Evolutionary conservation across 2,113 vertebrate genomes (phyloP), one percentile per base, ranked within the genome.

Genomic region (Tylochromis polylepis): DNA sequence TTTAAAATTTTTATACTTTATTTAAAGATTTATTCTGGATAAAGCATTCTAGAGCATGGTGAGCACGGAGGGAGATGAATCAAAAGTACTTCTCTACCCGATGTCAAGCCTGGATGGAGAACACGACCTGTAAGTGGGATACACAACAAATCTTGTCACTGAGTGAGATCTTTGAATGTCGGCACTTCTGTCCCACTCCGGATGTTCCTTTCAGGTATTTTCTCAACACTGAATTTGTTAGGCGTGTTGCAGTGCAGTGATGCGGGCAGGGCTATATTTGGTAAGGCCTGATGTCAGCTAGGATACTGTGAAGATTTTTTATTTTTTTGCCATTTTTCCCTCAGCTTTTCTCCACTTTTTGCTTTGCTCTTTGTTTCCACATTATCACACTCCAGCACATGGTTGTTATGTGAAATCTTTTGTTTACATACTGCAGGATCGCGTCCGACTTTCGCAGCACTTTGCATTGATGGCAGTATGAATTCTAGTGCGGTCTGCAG

Each of bases 11-110:
- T 94, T 53, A 95, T 93, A 57, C 77, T 89, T 90, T 88, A 85
- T 88, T 95, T 90, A 94, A 95, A 93, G 81, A 94, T 95, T 94
- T 1, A 93, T 94, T 94, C 72, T 38, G 60, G 84, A 83, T 87
- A 86, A 91, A 83, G 58, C 46, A 22, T 89, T 91, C 83, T 59
- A 59, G 81, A 86, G 59, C 16, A 4, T 1, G 20, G 72, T 4
- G 11, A 86, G 82, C 11, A 2, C 22, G 58, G 16, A 22, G 11
- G 46, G 27, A 29, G 46, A 14, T 70, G 49, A 60, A 85, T 85
- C 72, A 15, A 27, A 88, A 75, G 87, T 41, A 81, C 79, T 81
- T 85, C 41, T 49, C 56, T 49, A 1, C 57, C 67, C 14, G 24
- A 88, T 83, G 87, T 88, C 78, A 84, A 82, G 86, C 83, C 88